Percentiles rank a stretch among this genome's conserved stretches.
These are phyloP conservation scores for Ibidorhyncha struthersii DNA, from an alignment of 2,113 vertebrate genomes.

Conservation along the genomic window DNA sequence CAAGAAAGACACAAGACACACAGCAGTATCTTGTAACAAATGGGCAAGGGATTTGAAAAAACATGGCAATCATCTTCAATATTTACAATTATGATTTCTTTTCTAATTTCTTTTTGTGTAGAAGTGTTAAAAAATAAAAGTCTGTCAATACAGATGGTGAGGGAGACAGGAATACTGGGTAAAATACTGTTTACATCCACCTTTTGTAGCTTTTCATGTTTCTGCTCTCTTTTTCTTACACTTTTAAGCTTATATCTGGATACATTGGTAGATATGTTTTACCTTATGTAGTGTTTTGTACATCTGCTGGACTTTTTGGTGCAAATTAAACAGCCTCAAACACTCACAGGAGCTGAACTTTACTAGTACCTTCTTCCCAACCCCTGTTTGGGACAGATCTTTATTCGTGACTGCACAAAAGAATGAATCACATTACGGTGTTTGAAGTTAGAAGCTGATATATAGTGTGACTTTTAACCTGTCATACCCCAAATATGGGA, in stretches of 20 bases:
- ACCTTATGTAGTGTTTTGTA: background rate
- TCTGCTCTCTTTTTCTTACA: background rate
- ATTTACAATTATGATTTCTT: constrained; percentile 18
- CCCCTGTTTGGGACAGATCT: background rate
- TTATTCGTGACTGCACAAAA: constrained; percentile 1
- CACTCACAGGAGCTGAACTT: constrained; percentile 20
- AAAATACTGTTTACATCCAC: background rate
- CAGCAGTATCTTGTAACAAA: constrained; percentile 2
- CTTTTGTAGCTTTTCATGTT: background rate
- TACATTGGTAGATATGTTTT: background rate
- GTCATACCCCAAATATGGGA: constrained; percentile 3
- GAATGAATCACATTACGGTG: background rate
- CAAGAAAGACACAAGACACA: constrained; percentile 2
- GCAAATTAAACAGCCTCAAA: constrained; percentile 1
- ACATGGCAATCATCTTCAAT: background rate
- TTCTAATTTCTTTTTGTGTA: constrained; percentile 27
- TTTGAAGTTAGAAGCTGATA: constrained; percentile 41
- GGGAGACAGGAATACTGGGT: background rate
- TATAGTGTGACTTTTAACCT: constrained; percentile 31
- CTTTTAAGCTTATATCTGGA: background rate
- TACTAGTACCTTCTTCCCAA: background rate
- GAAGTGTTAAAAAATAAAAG: constrained; percentile 9
- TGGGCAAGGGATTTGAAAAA: constrained; percentile 6
- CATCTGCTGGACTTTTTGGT: constrained; percentile 2
- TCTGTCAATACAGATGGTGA: constrained; percentile 58